phyloP scores from a whole-genome alignment of 2,797 vertebrate genomes.

The Holocentrus rufus region DNA sequence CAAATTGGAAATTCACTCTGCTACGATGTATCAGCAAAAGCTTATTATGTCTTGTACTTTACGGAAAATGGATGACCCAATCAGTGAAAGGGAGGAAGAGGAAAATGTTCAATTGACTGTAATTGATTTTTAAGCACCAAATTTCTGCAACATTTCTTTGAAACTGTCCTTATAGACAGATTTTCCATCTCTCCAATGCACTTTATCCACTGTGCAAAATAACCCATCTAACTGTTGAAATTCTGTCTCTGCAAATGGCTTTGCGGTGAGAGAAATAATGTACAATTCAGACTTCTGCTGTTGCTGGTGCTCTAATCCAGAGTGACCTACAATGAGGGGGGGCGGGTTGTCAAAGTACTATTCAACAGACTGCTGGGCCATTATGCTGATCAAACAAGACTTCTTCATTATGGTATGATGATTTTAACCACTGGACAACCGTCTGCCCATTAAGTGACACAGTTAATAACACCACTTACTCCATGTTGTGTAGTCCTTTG shows the following conservation, averaged over 20 bases:
- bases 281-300: constrained; percentile 32
- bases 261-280: constrained; percentile 10
- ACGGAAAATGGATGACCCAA: constrained; percentile 46
- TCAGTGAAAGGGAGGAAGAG: constrained; percentile 38
- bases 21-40: constrained; percentile 24
- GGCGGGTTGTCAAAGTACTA: constrained; percentile 48
- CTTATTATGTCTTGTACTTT: constrained; percentile 23
- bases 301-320: constrained; percentile 29
- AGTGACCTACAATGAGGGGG: constrained; percentile 29
- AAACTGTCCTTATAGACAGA: constrained; percentile 20
- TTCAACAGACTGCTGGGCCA: constrained; percentile 37
- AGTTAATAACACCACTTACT: constrained; percentile 27
- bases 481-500: constrained; percentile 19
- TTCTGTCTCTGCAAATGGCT: constrained; percentile 9
- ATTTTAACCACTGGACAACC: constrained; percentile 40
- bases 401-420: constrained; percentile 42
- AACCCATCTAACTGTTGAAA: constrained; percentile 22
- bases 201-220: constrained; percentile 26
- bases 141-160: constrained; percentile 37
- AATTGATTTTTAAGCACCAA: constrained; percentile 52
- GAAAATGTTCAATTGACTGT: constrained; percentile 54
- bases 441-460: constrained; percentile 34
- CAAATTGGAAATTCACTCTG: constrained; percentile 49
- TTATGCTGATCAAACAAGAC: constrained; percentile 40
- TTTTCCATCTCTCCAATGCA: background rate